Base-by-base conservation (phyloP, 2,797 vertebrate species). In the Hyperoplus lanceolatus region DNA sequence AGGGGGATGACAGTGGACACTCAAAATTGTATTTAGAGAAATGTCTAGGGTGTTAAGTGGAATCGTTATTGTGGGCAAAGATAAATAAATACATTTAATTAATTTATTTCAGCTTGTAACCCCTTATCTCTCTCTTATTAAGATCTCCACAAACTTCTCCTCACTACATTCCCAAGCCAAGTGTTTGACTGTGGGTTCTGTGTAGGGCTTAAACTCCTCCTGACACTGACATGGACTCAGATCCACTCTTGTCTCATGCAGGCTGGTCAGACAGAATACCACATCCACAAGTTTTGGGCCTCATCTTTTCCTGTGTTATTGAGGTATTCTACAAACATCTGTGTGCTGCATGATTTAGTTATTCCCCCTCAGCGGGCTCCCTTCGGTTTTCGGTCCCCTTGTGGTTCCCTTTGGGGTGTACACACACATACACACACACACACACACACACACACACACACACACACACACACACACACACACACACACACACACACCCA, bases 291-390 rank as follows among this genome's bases (percentile, higher is more conserved):
- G 73, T 76, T 83, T 75, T 70, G 53, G 55, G 77, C 56, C 68
- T 29, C 76, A 51, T 90, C 63, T 79, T 75, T 75, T 84, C 29
- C 55, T 18, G 55, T 83, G 74, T 84, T 54, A 70, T 85, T 65
- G 57, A 83, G 86, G 71, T 83, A 77, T 90, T 90, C 82, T 84
- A 80, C 86, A 79, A 91, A 92, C 88, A 92, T 92, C 90, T 94
- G 91, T 82, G 75, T 80, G 81, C 89, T 84, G 77, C 53, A 51
- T 88, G 81, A 91, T 91, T 83, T 80, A 85, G 83, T 90, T 90
- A 89, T 91, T 87, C 89, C 83, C 76, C 85, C 82, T 89, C 82
- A 89, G 82, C 81, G 79, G 88, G 61, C 76, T 92, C 73, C 80
- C 84, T 89, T 90, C 81, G 81, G 83, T 82, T 89, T 85, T 57